Conservation (phyloP, 2,888 invertebrate genomes). For the Drosophila pullipes region DNA sequence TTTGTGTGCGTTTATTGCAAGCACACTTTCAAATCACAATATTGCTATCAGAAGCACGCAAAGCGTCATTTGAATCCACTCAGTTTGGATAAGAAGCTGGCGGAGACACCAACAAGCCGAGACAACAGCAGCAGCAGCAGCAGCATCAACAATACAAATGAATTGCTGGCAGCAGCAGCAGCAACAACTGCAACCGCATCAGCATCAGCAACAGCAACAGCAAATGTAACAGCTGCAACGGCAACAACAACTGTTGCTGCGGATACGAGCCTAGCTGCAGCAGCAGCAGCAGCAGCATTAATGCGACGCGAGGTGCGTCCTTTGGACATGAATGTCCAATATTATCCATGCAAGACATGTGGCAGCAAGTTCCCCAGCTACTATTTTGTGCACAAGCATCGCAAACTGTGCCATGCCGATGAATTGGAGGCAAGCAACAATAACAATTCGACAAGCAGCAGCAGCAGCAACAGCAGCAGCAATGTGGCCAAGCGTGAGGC, state of each 20-base stretch:
- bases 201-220: neutral
- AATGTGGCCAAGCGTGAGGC: conserved; percentile 25
- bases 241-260: conserved; percentile 1
- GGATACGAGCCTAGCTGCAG: conserved; percentile 43
- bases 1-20: conserved; percentile 92
- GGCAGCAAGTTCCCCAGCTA: conserved; percentile 97
- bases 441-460: conserved; percentile 22
- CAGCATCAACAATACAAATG: conserved; percentile 7
- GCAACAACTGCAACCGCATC: conserved; percentile 6
- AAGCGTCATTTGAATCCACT: conserved; percentile 89
- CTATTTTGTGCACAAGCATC: conserved; percentile 96
- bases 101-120: conserved; percentile 19
- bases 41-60: conserved; percentile 93
- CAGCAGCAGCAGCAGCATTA: conserved; percentile 62
- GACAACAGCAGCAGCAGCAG: conserved; percentile 14
- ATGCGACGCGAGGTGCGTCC: conserved; percentile 88
- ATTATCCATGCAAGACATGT: conserved; percentile 97
- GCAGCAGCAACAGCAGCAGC: conserved; percentile 24
- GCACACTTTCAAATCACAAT: conserved; percentile 93
- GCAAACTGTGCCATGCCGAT: conserved; percentile 92
- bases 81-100: conserved; percentile 83
- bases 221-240: neutral
- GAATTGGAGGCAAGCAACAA: conserved; percentile 73
- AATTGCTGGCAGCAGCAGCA: neutral
- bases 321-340: conserved; percentile 92